A percentile compares a stretch with the other conserved stretches of the same genome.
phyloP scores from a whole-genome alignment of 2,888 invertebrate species.

The Tetranychus truncatus region DNA sequence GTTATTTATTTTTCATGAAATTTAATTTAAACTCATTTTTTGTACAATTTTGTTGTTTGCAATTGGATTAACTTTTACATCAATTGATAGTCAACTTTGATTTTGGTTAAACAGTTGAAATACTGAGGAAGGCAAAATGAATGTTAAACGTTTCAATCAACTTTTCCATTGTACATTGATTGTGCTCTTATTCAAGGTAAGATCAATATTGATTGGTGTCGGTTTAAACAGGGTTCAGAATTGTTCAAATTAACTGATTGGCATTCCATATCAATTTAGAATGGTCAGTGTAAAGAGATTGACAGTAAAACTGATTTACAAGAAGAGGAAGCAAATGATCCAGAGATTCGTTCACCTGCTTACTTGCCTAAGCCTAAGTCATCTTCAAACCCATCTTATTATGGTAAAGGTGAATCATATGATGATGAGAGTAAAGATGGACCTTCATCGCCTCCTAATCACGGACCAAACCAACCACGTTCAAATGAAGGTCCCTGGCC shows the following conservation, averaged over 20 bases:
- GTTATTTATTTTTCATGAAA: background rate
- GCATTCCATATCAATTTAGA: background rate
- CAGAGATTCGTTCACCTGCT: slow-evolving; percentile 24
- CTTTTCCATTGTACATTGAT: background rate
- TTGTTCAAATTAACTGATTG: background rate
- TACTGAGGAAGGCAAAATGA: background rate
- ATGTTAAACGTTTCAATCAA: background rate
- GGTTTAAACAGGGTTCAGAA: too few species aligned
- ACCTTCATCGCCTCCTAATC: background rate
- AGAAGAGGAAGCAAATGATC: slow-evolving; percentile 26
- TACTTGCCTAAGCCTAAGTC: background rate
- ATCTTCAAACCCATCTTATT: background rate
- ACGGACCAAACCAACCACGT: background rate
- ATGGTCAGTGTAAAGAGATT: slow-evolving; percentile 25
- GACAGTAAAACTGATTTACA: slow-evolving; percentile 28
- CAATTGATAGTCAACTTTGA: background rate
- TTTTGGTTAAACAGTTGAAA: background rate
- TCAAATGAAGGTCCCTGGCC: slow-evolving; percentile 45
- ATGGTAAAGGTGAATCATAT: background rate
- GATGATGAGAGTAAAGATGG: background rate
- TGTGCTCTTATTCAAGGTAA: background rate
- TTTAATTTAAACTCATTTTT: background rate
- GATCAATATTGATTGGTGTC: background rate
- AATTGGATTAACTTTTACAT: background rate
- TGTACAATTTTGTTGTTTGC: background rate